Evolutionary conservation across 2,113 vertebrate genomes (phyloP), one percentile per base, ranked within the genome.

Genomic region (Picathartes gymnocephalus): DNA sequence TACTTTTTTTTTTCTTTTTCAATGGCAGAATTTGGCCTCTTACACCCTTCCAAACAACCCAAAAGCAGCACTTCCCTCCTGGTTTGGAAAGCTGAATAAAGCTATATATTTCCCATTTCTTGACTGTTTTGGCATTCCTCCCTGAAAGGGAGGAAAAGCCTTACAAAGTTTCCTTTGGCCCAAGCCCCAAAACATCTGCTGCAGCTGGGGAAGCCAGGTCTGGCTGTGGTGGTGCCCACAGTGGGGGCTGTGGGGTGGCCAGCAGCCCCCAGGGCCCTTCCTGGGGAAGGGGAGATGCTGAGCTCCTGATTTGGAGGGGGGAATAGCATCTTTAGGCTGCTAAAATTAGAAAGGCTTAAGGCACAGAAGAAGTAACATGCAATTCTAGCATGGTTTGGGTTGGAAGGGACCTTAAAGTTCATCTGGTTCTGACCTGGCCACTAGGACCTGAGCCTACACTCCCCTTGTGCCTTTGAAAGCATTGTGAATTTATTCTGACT

Each of bases 121-220:
- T 95, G 96, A 95, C 95, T 95, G 76, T 83, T 97, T 80, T 98
- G 97, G 97, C 98, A 93, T 50, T 95, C 81, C 81, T 98, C 94
- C 95, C 88, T 31, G 23, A 84, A 78, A 95, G 77, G 86, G 96
- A 98, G 96, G 97, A 97, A 98, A 97, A 97, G 70, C 50, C 87
- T 96, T 89, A 91, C 92, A 95, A 96, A 92, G 62, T 97, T 98
- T 97, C 97, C 90, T 64, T 92, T 94, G 92, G 88, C 92, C 87
- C 85, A 93, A 96, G 21, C 97, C 96, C 70, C 95, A 97, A 96
- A 98, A 98, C 97, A 98, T 98, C 98, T 98, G 98, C 81, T 94
- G 88, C 73, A 97, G 78, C 56, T 31, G 39, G 31, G 53, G 30
- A 81, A 78, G 64, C 92, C 86, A 84, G 78, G 18, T 30, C 60